These are phyloP conservation scores for Apotomis turbidana DNA, from an alignment of 2,888 invertebrate genomes.

Conservation along the genomic window DNA sequence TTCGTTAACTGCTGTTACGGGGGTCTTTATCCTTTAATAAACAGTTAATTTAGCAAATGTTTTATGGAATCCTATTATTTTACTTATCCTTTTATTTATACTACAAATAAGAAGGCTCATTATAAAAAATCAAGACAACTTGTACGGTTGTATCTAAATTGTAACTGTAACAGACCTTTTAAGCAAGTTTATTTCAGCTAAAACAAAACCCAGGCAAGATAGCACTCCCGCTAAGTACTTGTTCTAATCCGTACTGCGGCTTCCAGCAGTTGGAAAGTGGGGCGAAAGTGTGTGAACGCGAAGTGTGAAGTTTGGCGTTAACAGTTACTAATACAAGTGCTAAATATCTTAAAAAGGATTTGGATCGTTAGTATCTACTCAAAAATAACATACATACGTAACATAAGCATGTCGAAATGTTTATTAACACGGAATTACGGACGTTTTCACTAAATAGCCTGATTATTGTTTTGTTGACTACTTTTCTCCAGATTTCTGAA, in stretches of 20 bases:
- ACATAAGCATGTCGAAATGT: too few relatives aligned
- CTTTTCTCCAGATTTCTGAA: too few relatives aligned
- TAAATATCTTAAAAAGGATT: slow-evolving; percentile 28
- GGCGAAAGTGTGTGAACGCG: slow-evolving; percentile 37
- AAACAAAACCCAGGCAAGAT: slow-evolving; percentile 66
- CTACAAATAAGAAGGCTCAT: too few relatives aligned
- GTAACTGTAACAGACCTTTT: background rate
- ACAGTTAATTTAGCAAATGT: too few relatives aligned
- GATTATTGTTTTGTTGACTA: too few relatives aligned
- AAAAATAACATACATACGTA: background rate
- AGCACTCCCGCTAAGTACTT: slow-evolving; percentile 27
- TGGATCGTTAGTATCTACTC: slow-evolving; percentile 7
- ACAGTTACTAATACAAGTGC: slow-evolving; percentile 34
- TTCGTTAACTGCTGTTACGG: too few relatives aligned
- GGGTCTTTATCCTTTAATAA: too few relatives aligned
- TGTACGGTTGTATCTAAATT: background rate
- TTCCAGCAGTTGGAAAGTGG: slow-evolving; percentile 30
- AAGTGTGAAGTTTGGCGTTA: slow-evolving; percentile 37
- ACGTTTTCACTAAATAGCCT: too few relatives aligned
- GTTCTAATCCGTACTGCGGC: slow-evolving; percentile 26
- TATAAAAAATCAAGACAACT: background rate
- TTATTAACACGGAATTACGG: too few relatives aligned
- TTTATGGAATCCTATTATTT: too few relatives aligned
- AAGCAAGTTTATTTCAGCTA: slow-evolving; percentile 53
- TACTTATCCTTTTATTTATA: too few relatives aligned